A percentile compares a stretch with the other conserved stretches of the same genome.
phyloP scores from a whole-genome alignment of 2,888 invertebrate genomes.

The Toxonevra muliebris region DNA sequence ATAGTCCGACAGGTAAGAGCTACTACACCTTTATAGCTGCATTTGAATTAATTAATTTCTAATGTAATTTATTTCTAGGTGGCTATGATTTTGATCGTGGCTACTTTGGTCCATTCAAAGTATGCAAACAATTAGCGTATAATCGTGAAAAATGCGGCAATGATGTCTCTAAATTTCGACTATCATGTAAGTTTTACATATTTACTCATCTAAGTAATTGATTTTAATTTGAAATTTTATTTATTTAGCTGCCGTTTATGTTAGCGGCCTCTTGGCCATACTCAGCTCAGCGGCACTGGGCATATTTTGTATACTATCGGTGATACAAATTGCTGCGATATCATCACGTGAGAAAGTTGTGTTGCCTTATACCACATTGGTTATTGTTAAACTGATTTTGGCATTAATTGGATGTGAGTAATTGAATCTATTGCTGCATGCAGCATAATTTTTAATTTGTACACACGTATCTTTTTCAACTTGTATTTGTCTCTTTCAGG shows the following conservation, averaged over 20 bases:
- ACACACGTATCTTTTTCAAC: not conserved
- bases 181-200: constrained; percentile 73
- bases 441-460: not conserved
- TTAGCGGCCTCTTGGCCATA: constrained; percentile 83
- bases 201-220: not conserved
- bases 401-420: constrained; percentile 81
- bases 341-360: constrained; percentile 83
- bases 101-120: constrained; percentile 89
- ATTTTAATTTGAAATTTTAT: constrained; percentile 11
- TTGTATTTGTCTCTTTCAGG: constrained; percentile 67
- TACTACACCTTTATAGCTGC: not conserved
- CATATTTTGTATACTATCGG: constrained; percentile 80
- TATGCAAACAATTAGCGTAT: constrained; percentile 83
- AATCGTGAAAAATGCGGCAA: constrained; percentile 85
- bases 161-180: constrained; percentile 79
- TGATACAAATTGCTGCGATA: constrained; percentile 87
- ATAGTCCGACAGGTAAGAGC: constrained; percentile 68
- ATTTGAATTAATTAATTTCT: not conserved
- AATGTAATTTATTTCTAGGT: constrained; percentile 38
- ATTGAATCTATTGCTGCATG: not conserved
- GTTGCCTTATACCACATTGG: constrained; percentile 79
- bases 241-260: constrained; percentile 79
- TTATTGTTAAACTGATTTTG: constrained; percentile 81
- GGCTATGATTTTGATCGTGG: constrained; percentile 76
- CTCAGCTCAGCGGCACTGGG: constrained; percentile 78